Conservation (phyloP, 2,797 vertebrate genomes). For the Mormyrops boulengeri region DNA sequence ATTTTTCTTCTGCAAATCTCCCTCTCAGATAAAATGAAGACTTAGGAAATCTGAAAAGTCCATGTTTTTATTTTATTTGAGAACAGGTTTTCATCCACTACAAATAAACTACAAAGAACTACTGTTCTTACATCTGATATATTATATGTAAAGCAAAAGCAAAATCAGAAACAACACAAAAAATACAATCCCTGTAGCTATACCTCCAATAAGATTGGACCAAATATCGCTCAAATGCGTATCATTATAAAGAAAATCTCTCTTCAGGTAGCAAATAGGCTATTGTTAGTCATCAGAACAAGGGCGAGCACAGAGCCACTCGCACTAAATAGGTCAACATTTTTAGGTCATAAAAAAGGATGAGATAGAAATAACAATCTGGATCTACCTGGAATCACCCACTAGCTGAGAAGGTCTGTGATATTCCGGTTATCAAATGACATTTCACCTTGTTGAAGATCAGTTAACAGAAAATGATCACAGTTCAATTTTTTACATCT, state of each 20-base stretch:
- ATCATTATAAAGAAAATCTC: constrained; percentile 9
- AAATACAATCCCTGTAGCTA: background rate
- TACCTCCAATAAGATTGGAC: background rate
- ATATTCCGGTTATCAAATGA: background rate
- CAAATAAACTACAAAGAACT: background rate
- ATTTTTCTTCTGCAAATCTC: background rate
- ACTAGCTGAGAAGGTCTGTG: background rate
- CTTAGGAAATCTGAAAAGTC: background rate
- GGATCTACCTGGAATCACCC: constrained; percentile 9
- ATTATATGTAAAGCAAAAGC: background rate
- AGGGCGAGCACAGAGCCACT: background rate
- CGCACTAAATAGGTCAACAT: constrained; percentile 23
- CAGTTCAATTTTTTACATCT: background rate
- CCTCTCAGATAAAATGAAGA: background rate
- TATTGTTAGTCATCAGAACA: constrained; percentile 4
- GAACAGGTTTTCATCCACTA: background rate
- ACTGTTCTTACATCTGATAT: background rate
- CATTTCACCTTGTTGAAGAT: background rate
- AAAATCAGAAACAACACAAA: background rate
- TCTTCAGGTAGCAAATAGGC: background rate
- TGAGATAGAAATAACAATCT: background rate
- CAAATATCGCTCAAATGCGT: background rate
- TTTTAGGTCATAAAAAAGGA: constrained; percentile 24
- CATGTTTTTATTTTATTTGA: background rate
- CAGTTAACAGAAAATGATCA: background rate